Base-by-base conservation (phyloP, 2,888 invertebrate genomes). In the Drosophila infuscata region DNA sequence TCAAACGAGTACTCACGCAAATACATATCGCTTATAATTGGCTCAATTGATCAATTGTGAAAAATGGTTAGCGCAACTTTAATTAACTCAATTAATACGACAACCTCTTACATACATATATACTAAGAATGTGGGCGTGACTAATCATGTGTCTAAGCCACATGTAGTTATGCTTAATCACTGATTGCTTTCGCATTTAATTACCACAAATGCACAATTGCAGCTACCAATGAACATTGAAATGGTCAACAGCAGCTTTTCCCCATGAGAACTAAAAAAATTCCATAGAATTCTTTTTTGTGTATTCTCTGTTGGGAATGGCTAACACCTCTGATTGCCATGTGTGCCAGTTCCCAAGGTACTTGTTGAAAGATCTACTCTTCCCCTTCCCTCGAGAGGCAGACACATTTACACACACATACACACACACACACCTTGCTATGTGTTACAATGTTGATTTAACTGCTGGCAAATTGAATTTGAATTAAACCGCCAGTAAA, bases 311-410 rank as follows among this genome's bases (percentile, higher is more conserved):
- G 52, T 32, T 67, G 78, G 71, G 59, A 79, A 65, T 68, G 53
- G 49, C 60, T 61, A 32, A 75, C 79, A 63, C 79, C 75, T 68
- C 54, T 71, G 79, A 79, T 69, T 79, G 71, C 63, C 75, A 69
- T 79, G 76, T 75, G 79, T 78, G 78, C 70, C 75, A 79, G 79
- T 72, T 79, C 79, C 79, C 79, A 75, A 79, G 79, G 52, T 63
- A 48, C 68, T 65, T 57, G 57, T 25, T 35, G 35, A 43, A 29
- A 73, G 69, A 77, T 59, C 56, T 11, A 43, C 41, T 68, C 30
- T 46, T 33, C 52, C 30, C 25, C 12, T 30, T 33, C n/a, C 38
- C 38, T 11, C 8, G 12, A 38, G 54, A 15, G 25, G 12, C 15
- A 3, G 8, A 15, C 25, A 25, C 20, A 7, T 9, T 2, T 30